A percentile compares a stretch with the other conserved stretches of the same genome.
These are phyloP conservation scores for Phrynocephalus versicolor DNA, from an alignment of 2,113 vertebrate genomes.

Conservation along the genomic window DNA sequence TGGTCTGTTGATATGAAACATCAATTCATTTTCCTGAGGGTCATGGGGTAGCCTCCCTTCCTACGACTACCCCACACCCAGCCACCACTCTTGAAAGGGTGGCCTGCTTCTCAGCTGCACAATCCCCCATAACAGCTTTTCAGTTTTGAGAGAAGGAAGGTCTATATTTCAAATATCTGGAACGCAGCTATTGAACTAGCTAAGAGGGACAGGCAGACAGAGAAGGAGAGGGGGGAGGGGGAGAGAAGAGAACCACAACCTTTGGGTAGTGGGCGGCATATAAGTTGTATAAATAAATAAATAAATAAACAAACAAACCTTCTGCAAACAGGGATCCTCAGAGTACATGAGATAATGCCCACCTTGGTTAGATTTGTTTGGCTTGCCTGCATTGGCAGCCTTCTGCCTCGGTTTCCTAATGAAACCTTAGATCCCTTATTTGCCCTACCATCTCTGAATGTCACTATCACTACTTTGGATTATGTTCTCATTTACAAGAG, in stretches of 20 bases:
- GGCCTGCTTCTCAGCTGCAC: too few relatives aligned
- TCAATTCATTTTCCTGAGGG: not conserved
- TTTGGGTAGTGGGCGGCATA: too few relatives aligned
- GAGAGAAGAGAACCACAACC: not conserved
- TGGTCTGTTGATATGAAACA: not conserved
- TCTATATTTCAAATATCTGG: too few relatives aligned
- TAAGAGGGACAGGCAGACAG: too few relatives aligned
- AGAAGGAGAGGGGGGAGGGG: not conserved
- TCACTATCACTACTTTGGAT: slow-evolving; percentile 41
- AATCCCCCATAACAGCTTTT: too few relatives aligned
- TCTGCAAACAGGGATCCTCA: slow-evolving; percentile 13
- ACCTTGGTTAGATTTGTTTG: slow-evolving; percentile 50
- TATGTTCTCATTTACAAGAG: slow-evolving; percentile 60
- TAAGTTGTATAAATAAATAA: too few relatives aligned
- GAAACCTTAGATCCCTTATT: slow-evolving; percentile 49
- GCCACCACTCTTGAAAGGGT: too few relatives aligned
- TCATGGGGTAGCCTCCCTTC: too few relatives aligned
- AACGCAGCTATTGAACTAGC: too few relatives aligned
- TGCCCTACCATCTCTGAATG: slow-evolving; percentile 41
- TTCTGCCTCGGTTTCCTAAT: slow-evolving; percentile 31
- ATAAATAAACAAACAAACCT: too few relatives aligned
- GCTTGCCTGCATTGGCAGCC: slow-evolving; percentile 37
- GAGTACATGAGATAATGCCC: slow-evolving; percentile 33
- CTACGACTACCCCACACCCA: too few relatives aligned
- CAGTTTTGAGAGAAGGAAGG: too few relatives aligned